Conservation (phyloP, 2,797 vertebrate genomes). For the Merluccius polli region DNA sequence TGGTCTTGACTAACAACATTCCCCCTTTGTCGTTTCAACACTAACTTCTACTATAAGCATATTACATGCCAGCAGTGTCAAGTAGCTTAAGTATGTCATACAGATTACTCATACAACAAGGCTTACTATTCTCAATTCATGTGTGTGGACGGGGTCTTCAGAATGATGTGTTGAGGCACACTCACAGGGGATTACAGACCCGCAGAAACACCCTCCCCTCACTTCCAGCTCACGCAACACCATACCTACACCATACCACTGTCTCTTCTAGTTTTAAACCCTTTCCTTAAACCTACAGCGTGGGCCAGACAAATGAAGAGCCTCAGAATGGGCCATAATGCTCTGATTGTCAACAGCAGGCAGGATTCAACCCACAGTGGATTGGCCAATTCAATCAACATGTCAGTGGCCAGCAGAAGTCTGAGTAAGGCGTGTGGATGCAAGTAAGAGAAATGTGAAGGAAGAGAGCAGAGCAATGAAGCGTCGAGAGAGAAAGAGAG, state of each 20-base stretch:
- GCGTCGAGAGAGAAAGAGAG: neutral
- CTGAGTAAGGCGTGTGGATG: conserved; percentile 29
- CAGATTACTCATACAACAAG: conserved; percentile 53
- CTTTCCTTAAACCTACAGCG: conserved; percentile 48
- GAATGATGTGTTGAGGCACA: conserved; percentile 48
- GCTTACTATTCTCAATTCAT: conserved; percentile 53
- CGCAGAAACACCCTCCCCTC: conserved; percentile 34
- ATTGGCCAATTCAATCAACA: conserved; percentile 70
- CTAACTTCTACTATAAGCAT: conserved; percentile 11
- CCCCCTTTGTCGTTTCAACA: conserved; percentile 16
- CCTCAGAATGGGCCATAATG: conserved; percentile 19
- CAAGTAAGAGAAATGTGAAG: conserved; percentile 25
- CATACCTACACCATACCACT: neutral
- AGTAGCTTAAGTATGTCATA: conserved; percentile 43
- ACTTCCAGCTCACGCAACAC: conserved; percentile 39
- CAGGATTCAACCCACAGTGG: conserved; percentile 47
- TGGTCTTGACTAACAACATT: neutral
- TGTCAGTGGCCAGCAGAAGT: conserved; percentile 58
- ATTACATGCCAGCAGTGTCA: neutral
- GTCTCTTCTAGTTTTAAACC: conserved; percentile 3
- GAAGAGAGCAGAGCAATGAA: too few species aligned
- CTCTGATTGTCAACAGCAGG: conserved; percentile 53
- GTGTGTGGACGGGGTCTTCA: conserved; percentile 59
- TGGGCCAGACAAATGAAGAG: conserved; percentile 39
- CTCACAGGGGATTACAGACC: conserved; percentile 58